Evolutionary conservation across 92 coral and sea anemone species (phyloP), one percentile per base, ranked within the genome.

Genomic region (Chrysogorgia sp.): DNA sequence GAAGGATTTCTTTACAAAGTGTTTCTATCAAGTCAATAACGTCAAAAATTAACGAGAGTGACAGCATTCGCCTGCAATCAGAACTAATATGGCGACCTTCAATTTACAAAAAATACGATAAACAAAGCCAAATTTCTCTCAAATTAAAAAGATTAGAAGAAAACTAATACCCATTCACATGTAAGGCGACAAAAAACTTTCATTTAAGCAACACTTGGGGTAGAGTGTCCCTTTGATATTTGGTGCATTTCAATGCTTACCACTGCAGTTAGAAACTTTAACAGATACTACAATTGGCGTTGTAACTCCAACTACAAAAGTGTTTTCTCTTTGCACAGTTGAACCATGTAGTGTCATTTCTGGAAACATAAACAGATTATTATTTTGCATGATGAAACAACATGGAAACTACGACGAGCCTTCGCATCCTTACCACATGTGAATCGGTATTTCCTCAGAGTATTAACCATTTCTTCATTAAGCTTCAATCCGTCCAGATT

Each of bases 261-360:
- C 74, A 21, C 74, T 67, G 7, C 56, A 40, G 48, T 71, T 71
- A 30, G 0, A 48, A 48, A 33, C 61, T 49, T 47, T 28, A 49
- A 71, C 63, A 48, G 77, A 48, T 37, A 71, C 62, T 22, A 71
- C 15, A 3, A 71, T 35, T 71, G 77, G 50, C 17, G 35, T 23
- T 31, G 77, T 23, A 2, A 62, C 77, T 3, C 12, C 19, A 1
- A 26, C 14, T 31, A 62, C 2, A 15, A 71, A 24, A 3, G 10
- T 0, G 19, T 52, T 47, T 48, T 35, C 62, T 48, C 19, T 71
- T 35, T 19, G 7, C n/a, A 50, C 19, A 2, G 28, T 50, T 10
- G 9, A 41, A 2, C 45, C 77, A 71, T 71, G 48, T 47, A 71
- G 28, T 19, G 41, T 25, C 43, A 71, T 49, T 71, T 71, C 77